These are phyloP conservation scores for Phoenoteleia sp. DNA, from an alignment of 2,888 invertebrate genomes.

Conservation along the genomic window DNA sequence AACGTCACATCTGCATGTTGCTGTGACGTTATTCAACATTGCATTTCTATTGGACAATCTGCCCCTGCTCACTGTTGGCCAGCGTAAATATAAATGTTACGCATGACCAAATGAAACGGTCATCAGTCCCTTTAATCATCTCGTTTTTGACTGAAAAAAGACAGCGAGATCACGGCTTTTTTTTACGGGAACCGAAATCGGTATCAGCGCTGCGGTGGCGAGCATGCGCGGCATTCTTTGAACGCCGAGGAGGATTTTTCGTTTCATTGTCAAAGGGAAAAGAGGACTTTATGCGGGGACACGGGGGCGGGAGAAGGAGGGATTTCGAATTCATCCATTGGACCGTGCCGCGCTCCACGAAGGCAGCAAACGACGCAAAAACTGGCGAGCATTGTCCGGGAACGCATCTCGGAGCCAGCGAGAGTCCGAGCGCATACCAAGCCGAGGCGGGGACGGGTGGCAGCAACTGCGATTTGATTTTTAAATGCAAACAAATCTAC, in stretches of 20 bases:
- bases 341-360: constrained; percentile 73
- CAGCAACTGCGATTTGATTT: constrained; percentile 84
- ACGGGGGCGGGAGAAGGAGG: constrained; percentile 69
- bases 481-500: constrained; percentile 87
- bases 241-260: constrained; percentile 74
- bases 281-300: constrained; percentile 50
- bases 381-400: constrained; percentile 84
- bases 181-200: constrained; percentile 55
- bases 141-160: constrained; percentile 62
- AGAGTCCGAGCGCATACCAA: constrained; percentile 72
- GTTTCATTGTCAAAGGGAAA: constrained; percentile 76
- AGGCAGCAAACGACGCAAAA: constrained; percentile 85
- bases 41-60: no score
- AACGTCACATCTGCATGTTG: no score
- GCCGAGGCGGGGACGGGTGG: constrained; percentile 65
- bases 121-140: constrained; percentile 58
- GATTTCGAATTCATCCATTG: constrained; percentile 77
- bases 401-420: constrained; percentile 66
- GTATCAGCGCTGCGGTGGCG: constrained; percentile 74
- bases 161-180: constrained; percentile 54
- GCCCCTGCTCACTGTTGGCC: no score
- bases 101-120: constrained; percentile 53
- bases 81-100: constrained; percentile 65
- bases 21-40: no score
- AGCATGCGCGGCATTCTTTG: constrained; percentile 82